Base-by-base conservation (phyloP, 2,113 vertebrate genomes). In the Pica pica region DNA sequence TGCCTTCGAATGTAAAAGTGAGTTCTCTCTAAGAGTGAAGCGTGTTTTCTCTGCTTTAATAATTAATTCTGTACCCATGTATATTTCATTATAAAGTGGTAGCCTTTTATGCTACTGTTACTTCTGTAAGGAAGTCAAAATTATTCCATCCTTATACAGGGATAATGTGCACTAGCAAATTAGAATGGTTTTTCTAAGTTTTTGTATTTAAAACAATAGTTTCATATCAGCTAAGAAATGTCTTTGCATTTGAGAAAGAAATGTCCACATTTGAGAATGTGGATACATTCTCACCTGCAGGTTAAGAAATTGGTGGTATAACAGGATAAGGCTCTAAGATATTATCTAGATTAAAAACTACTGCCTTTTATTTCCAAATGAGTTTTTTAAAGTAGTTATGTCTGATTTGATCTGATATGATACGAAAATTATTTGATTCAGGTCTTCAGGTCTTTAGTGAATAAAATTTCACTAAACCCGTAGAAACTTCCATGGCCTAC, bases 41-140 rank as follows among this genome's bases (percentile, higher is more conserved):
- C 75, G 18, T 77, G 68, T 86, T 97, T 96, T 88, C 46, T 69
- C 30, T 83, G 55, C 52, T 83, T 93, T 73, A 83, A 86, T 92
- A 91, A 96, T 94, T 91, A 80, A 97, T 86, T 95, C 59, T 77
- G 4, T 90, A 65, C 9, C 68, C 37, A 88, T 86, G 42, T 88
- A 82, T 93, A 53, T 87, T 95, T 94, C 55, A 79, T 92, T 73
- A 88, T 80, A 55, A 92, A 87, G 46, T 49, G 28, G 30, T 55
- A 88, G 37, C 28, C 79, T 85, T 88, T 95, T 92, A 73, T 35
- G 83, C 39, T 86, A 20, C 55, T 96, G 37, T 82, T 90, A 64
- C n/a, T 76, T 92, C 46, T 87, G 22, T 68, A 79, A 64, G 27
- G 30, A 85, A 75, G 27, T 64, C 50, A 85, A 77, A 92, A 76